Conservation (phyloP, 2,797 vertebrate species). For the Pagetopsis macropterus region DNA sequence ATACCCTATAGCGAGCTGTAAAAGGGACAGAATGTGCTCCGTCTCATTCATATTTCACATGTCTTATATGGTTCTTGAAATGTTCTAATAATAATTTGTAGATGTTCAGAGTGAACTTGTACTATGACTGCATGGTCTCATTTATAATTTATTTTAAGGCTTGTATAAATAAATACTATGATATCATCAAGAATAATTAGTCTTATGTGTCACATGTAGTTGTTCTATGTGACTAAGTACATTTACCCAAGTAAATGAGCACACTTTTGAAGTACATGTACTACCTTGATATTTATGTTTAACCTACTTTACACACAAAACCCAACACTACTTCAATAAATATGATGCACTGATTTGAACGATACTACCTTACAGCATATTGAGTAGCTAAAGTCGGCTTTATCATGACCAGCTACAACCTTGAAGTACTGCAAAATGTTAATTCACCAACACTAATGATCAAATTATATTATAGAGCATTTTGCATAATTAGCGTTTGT, state of each 20-base stretch:
- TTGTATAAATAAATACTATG: not conserved
- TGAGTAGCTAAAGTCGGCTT: not conserved
- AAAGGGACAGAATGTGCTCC: constrained; percentile 31
- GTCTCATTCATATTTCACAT: constrained; percentile 57
- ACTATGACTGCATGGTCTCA: not conserved
- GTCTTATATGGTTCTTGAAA: constrained; percentile 27
- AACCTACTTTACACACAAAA: not conserved
- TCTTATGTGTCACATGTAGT: not conserved
- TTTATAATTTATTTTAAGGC: not conserved
- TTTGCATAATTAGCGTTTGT: not conserved
- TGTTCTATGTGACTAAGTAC: not conserved
- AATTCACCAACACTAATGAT: not conserved
- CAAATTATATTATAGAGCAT: not conserved
- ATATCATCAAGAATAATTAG: not conserved
- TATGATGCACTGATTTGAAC: not conserved
- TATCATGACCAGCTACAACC: not conserved
- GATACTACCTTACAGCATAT: not conserved
- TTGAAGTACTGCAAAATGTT: constrained; percentile 2
- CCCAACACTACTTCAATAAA: not conserved
- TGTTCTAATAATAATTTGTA: constrained; percentile 22
- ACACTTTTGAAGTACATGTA: too few species aligned
- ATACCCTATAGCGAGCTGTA: constrained; percentile 31
- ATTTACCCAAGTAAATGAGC: not conserved
- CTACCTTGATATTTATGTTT: too few species aligned
- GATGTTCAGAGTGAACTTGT: not conserved